Evolutionary conservation across 1,140 invertebrate genomes (phyloP), one percentile per base, ranked within the genome.

Genomic region (Panulirus ornatus): DNA sequence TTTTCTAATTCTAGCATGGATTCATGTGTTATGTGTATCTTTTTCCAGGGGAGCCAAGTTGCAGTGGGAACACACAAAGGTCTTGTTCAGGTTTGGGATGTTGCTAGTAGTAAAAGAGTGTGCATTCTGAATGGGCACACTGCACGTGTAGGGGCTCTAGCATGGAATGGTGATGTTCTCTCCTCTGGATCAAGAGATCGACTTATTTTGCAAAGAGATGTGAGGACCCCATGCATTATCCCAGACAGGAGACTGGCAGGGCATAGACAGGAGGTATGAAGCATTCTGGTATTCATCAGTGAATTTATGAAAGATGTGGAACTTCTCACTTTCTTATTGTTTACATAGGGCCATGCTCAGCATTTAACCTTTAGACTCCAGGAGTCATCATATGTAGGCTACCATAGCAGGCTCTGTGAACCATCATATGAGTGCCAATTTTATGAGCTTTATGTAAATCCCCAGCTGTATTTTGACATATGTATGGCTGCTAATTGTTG

Each of bases 31-130:
- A 14, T 38, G 34, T 75, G 44, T 76, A 11, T n/a, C 19, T 40
- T 51, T 79, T 1, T 51, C 30, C 93, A 96, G 95, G 99, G 99
- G 19, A 97, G 99, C 93, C 95, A 98, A 44, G 98, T 99, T 0
- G 98, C 99, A 0, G 99, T 99, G 34, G 99, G 99, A 5, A 99
- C 99, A 2, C 97, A 99, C 94, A 96, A 97, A 93, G 98, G 99
- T 70, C 97, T 98, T 93, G 98, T 99, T 58, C 98, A 99, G 93
- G 97, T 99, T 2, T 99, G 98, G 98, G 98, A 99, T 94, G 98
- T 99, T 5, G 96, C 97, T 47, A 97, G 97, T n/a, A 98, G 97
- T 92, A 99, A 99, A 94, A 96, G 96, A 94, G 96, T 98, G 11
- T 97, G 97, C 92, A 97, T 98, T 93, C 94, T 99, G 2, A 96